Evolutionary conservation across 92 coral and sea anemone genomes (phyloP), one percentile per base, ranked within the genome.

Genomic region (Parazoanthus swiftii): DNA sequence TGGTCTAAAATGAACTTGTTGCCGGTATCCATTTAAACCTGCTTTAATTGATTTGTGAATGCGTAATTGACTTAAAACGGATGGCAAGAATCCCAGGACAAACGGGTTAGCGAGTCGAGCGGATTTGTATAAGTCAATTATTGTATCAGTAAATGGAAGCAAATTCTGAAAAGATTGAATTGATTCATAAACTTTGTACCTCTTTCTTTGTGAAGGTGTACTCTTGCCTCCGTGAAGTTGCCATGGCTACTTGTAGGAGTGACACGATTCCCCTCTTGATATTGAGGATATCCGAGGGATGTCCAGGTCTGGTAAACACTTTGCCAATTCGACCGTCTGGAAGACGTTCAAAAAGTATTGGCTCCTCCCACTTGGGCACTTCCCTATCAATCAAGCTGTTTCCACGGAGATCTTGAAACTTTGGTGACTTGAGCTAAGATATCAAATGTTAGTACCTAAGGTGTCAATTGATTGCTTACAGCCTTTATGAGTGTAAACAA

Each of bases 211-310:
- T n/a, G 35, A 84, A 84, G 1, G 59, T 15, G 18, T 37, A 13
- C 38, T 84, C 66, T 25, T 44, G 44, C 16, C 56, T 36, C 66
- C 42, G 46, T 11, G 48, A 16, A 2, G 77, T 84, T 26, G 87
- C 78, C 37, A 25, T 84, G 36, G 87, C 65, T 48, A 84, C 87
- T 38, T 91, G 93, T 39, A 91, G 85, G 37, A 89, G 51, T 21
- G 94, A 91, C 38, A 79, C 82, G 20, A 91, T 89, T 7, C 88
- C 91, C 36, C 85, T 89, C 81, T 91, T 91, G 74, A 91, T 70
- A 82, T 91, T 91, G 74, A 91, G 91, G 3, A 91, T 74, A 16
- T 88, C 90, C 20, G 81, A 26, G 9, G 91, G 86, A 42, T 88
- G 86, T 20, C 43, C 76, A 15, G 86, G 71, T 23, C 77, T 80